Base-by-base conservation (phyloP, 2,888 invertebrate species). In the Sphecodes monilicornis region DNA sequence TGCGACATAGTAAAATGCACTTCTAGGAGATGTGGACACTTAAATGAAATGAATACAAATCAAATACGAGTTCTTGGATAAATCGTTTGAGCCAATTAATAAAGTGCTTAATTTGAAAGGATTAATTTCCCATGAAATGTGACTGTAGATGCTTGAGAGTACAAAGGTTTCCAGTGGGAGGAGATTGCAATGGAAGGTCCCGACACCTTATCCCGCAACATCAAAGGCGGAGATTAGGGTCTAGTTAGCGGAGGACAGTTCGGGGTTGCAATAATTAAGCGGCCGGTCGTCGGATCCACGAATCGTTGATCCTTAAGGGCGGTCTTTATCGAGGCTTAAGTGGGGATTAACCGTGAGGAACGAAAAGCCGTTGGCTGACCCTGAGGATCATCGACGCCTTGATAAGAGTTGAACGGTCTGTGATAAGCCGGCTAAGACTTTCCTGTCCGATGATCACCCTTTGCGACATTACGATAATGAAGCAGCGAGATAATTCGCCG, bases 291-390 rank as follows among this genome's bases (percentile, higher is more conserved):
- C 57, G 75, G 84, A 87, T 76, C 76, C 39, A 39, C 50, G 86
- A 79, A 79, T 84, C 79, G 85, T 82, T 81, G 87, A 90, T 85
- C 89, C 82, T 90, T 80, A 88, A 86, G 90, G 90, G 86, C 66
- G 88, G 84, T 86, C 90, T 89, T 91, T 91, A 91, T 91, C 91
- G 84, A 71, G 83, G 85, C 90, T 89, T 89, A 90, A 92, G 90
- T 87, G 81, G 85, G 93, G 93, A 94, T 94, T 94, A 94, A 90
- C 88, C 79, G 91, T 92, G 93, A 94, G 92, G 93, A 93, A 94
- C 93, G 93, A 92, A 92, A 86, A 90, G 88, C 91, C 89, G 92
- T 93, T 91, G 91, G 89, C 88, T 88, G 91, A 87, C 90, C 91
- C 86, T 84, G 81, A 87, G 92, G 92, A 93, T 93, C 93, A 93